Evolutionary conservation across 2,888 invertebrate genomes (phyloP), one percentile per base, ranked within the genome.

Genomic region (Eugnorisma glareosa): DNA sequence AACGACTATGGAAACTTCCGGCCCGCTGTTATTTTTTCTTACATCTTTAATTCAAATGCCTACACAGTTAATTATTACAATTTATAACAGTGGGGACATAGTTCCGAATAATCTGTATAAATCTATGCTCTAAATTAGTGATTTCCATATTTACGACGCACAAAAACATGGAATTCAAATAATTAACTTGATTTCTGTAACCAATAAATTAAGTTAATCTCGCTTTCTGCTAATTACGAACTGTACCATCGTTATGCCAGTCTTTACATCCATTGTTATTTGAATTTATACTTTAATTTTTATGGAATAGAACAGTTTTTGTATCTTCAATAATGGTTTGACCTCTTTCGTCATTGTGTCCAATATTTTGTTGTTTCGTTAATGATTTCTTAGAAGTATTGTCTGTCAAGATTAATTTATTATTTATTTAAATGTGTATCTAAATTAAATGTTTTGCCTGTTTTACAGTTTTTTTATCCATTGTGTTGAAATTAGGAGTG

Each of bases 131-230:
- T 57, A 75, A 78, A 76, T 73, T 68, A 74, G 80, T 76, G 35
- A 88, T 86, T 86, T 74, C 81, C 83, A 86, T 86, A 88, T 75
- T 77, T 71, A 86, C 75, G 86, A 87, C 70, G 31, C 78, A 71
- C 79, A 79, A 76, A 72, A 79, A 82, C 75, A 75, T 67, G 72
- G 72, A 76, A 77, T 82, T 75, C 68, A 57, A 81, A 79, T 87
- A 83, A 86, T 87, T 86, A 86, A 83, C 71, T 85, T 77, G 67
- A 76, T 82, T 87, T 80, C 84, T 75, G 82, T 81, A 82, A 43
- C 66, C 51, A 72, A 84, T 86, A 84, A 86, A 82, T 86, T 81
- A 67, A 75, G 54, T 72, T 73, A 73, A 86, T 81, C 59, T 79
- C 69, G 67, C 72, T 81, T 84, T 84, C 82, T 76, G 86, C 84